Base-by-base conservation (phyloP, 2,888 invertebrate species). In the Nyleta sp. region DNA sequence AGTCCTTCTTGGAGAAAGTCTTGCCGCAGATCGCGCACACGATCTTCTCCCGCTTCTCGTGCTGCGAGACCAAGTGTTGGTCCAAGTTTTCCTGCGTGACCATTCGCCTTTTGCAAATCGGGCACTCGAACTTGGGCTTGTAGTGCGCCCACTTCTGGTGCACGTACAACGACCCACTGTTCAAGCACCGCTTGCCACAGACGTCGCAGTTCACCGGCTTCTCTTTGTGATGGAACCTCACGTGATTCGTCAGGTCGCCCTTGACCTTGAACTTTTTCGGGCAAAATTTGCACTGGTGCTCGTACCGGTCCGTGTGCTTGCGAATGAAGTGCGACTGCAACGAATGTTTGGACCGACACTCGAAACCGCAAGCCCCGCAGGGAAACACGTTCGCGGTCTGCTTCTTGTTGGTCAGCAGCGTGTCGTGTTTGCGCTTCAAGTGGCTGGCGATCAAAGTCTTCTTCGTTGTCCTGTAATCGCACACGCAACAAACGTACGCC, bases 131-230 rank as follows among this genome's bases (percentile, higher is more conserved):
- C 60, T 90, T 88, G 1, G 91, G 91, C 48, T 91, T 91, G 71
- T 86, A 90, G 35, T 91, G 91, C 0, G 90, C 90, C 91, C 90
- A 91, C 31, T 91, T 91, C 52, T 89, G 88, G 53, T 91, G 90
- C 0, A 91, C 90, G 67, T 90, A 90, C 0, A 91, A 83, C 0
- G 90, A 90, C 18, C 90, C 90, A 15, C 87, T 88, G 67, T 91
- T 90, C 53, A 87, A 84, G 31, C 91, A 91, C 0, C 87, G 68
- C 55, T 90, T 90, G 0, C 90, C 90, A 57, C 91, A 91, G 0
- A 90, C 86, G 72, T 90, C 88, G 78, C 91, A 91, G 15, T 86
- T 87, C 0, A 90, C 78, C 0, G 91, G 91, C n/a, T 87, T 89
- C 57, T 91, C 91, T 18, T 89, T 90, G 48, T 90, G 91, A 59